These are phyloP conservation scores for Drosophila pegasa DNA, from an alignment of 2,888 invertebrate species.

Conservation along the genomic window DNA sequence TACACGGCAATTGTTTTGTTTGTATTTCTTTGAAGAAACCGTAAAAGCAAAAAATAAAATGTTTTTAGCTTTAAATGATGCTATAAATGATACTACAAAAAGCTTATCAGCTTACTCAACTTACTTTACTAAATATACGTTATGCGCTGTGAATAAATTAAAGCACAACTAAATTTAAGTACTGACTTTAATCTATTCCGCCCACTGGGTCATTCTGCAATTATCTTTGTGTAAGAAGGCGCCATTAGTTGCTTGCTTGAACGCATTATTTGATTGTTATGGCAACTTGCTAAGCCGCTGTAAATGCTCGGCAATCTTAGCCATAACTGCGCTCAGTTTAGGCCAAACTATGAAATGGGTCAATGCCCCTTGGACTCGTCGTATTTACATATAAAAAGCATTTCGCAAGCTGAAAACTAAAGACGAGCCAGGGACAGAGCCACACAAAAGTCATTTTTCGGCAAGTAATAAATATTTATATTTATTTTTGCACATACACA, in stretches of 20 bases:
- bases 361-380: conserved; percentile 49
- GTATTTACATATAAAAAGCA: conserved; percentile 69
- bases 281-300: conserved; percentile 18
- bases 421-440: conserved; percentile 15
- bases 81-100: too few species aligned
- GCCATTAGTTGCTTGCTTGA: conserved; percentile 48
- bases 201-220: conserved; percentile 8
- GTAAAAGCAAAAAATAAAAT: too few species aligned
- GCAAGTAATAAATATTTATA: conserved; percentile 75
- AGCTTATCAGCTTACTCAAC: too few species aligned
- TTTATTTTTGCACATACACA: conserved; percentile 69
- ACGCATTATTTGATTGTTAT: conserved; percentile 57
- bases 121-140: neutral
- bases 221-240: neutral
- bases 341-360: conserved; percentile 56
- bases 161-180: neutral
- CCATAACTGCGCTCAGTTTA: conserved; percentile 47
- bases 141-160: neutral
- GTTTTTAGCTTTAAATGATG: too few species aligned
- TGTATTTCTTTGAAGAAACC: too few species aligned
- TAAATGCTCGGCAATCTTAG: conserved; percentile 31
- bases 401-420: conserved; percentile 25
- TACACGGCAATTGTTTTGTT: too few species aligned
- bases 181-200: neutral
- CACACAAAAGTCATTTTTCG: conserved; percentile 47